Conservation (phyloP, 2,888 invertebrate species). For the Agrilus biguttatus region DNA sequence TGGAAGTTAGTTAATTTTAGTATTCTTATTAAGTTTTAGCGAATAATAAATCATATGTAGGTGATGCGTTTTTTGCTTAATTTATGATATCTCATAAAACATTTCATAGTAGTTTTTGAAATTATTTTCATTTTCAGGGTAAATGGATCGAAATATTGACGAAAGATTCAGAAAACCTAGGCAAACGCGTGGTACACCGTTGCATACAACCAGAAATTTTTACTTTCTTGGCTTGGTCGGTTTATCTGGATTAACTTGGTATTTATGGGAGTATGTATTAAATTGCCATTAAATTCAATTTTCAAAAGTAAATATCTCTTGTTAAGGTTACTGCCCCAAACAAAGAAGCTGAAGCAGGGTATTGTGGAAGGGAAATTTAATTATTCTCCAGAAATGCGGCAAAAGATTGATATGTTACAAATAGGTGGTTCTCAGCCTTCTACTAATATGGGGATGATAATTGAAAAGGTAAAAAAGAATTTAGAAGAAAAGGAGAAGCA, state of each 20-base stretch:
- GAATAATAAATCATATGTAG: no score
- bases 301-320: slow-evolving; percentile 3
- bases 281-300: background rate
- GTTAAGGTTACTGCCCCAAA: slow-evolving; percentile 18
- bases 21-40: no score
- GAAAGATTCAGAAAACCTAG: slow-evolving; percentile 43
- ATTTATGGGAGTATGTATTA: slow-evolving; percentile 36
- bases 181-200: slow-evolving; percentile 49
- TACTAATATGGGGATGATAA: slow-evolving; percentile 9
- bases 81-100: no score
- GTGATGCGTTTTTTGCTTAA: no score
- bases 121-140: background rate
- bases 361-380: slow-evolving; percentile 17
- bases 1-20: no score
- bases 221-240: slow-evolving; percentile 35
- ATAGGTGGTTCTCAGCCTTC: slow-evolving; percentile 7
- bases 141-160: slow-evolving; percentile 22
- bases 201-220: slow-evolving; percentile 39
- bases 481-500: slow-evolving; percentile 15
- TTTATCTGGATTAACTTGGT: slow-evolving; percentile 30
- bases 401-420: slow-evolving; percentile 10
- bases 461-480: slow-evolving; percentile 12
- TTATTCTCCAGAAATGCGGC: slow-evolving; percentile 13
- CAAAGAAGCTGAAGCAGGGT: slow-evolving; percentile 14
- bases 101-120: no score